These are phyloP conservation scores for Trachelus iudaicus DNA, from an alignment of 2,888 invertebrate genomes.

Conservation along the genomic window DNA sequence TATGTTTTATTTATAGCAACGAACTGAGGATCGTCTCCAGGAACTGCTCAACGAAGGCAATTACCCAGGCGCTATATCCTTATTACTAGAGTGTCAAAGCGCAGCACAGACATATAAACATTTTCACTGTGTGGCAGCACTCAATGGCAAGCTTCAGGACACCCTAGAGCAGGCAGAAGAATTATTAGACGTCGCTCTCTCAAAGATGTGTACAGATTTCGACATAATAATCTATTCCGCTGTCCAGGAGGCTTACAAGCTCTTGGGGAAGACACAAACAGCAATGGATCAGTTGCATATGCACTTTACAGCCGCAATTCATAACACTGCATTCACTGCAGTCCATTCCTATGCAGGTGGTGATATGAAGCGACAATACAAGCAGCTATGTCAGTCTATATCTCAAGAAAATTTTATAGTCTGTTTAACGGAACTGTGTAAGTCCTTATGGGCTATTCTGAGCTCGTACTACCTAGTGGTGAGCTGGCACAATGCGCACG, in stretches of 20 bases:
- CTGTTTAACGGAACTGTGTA: constrained; percentile 88
- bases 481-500: constrained; percentile 78
- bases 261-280: constrained; percentile 90
- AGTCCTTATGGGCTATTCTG: constrained; percentile 85
- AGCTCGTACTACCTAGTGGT: constrained; percentile 82
- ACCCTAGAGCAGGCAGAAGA: constrained; percentile 92
- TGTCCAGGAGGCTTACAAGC: constrained; percentile 86
- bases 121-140: constrained; percentile 90
- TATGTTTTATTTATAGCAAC: constrained; percentile 68
- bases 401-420: constrained; percentile 73
- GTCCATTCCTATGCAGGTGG: constrained; percentile 70
- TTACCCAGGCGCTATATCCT: constrained; percentile 90
- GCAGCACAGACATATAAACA: constrained; percentile 87
- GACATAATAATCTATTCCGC: constrained; percentile 83
- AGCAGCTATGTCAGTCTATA: constrained; percentile 79
- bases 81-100: constrained; percentile 87
- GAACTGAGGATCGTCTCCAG: constrained; percentile 86
- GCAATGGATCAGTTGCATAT: constrained; percentile 96
- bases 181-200: constrained; percentile 87
- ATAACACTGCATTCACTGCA: constrained; percentile 77
- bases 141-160: constrained; percentile 88
- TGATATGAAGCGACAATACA: constrained; percentile 78
- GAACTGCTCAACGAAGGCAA: constrained; percentile 85
- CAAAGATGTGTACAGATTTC: constrained; percentile 72
- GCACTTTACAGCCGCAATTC: constrained; percentile 94